Evolutionary conservation across 2,888 invertebrate species (phyloP).

Genomic region (Archips crataeganus): DNA sequence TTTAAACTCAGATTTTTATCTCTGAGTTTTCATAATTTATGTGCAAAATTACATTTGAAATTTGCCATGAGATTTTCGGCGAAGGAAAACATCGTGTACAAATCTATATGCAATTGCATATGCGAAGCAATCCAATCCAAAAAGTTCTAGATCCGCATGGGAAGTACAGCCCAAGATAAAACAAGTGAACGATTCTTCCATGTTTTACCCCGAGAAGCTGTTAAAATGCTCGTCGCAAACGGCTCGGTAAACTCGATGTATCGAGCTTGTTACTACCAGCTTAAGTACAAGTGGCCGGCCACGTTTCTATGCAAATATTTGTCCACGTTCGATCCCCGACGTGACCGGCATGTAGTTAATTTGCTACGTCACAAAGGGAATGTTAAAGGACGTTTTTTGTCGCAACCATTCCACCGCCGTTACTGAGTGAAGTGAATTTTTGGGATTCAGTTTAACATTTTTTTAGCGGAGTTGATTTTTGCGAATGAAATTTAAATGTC

Average conservation of each 20-base stretch:
- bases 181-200: background rate
- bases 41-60: too few species aligned
- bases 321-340: slow-evolving; percentile 32
- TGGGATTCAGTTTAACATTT: slow-evolving; percentile 5
- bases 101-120: too few species aligned
- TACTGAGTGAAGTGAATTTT: slow-evolving; percentile 14
- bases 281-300: slow-evolving; percentile 33
- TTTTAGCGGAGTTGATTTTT: slow-evolving; percentile 6
- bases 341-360: slow-evolving; percentile 38
- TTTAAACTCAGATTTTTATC: too few species aligned
- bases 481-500: background rate
- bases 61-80: too few species aligned
- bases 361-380: slow-evolving; percentile 33
- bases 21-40: too few species aligned
- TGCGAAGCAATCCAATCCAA: too few species aligned
- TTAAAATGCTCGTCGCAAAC: slow-evolving; percentile 6
- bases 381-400: slow-evolving; percentile 17
- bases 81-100: too few species aligned
- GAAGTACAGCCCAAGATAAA: background rate
- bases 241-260: slow-evolving; percentile 8
- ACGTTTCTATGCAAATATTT: slow-evolving; percentile 42
- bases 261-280: slow-evolving; percentile 21
- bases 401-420: slow-evolving; percentile 2
- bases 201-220: background rate
- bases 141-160: too few species aligned